These are phyloP conservation scores for Papilio dardanus DNA, from an alignment of 1,140 invertebrate genomes.

Conservation along the genomic window DNA sequence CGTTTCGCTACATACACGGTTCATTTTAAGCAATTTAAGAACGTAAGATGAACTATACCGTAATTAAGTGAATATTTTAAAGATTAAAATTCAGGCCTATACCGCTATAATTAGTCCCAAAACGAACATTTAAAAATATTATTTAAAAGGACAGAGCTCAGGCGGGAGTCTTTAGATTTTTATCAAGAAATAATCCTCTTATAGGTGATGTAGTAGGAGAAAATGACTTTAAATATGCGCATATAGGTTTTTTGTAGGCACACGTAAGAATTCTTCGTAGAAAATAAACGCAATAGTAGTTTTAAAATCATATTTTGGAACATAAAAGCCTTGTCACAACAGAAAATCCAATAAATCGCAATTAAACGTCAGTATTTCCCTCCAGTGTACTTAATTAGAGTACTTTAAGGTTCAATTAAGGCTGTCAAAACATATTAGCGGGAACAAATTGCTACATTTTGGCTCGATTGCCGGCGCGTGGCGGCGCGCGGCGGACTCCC, in stretches of 20 bases:
- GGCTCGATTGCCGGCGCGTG: constrained; percentile 43
- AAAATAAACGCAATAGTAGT: neutral
- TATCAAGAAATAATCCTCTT: too few relatives aligned
- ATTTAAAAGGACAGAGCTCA: too few relatives aligned
- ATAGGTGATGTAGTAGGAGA: too few relatives aligned
- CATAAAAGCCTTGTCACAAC: constrained; percentile 21
- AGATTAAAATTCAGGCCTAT: neutral
- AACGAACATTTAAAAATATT: too few relatives aligned
- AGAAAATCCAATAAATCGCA: constrained; percentile 33
- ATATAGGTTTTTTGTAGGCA: too few relatives aligned
- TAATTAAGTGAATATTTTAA: neutral
- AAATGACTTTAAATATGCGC: too few relatives aligned
- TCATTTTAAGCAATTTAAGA: constrained; percentile 3
- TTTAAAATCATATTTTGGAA: neutral
- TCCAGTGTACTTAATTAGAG: constrained; percentile 39
- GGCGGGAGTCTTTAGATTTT: too few relatives aligned
- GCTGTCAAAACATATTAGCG: constrained; percentile 50
- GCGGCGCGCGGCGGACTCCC: neutral
- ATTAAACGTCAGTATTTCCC: constrained; percentile 31
- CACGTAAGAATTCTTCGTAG: neutral
- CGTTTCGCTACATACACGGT: neutral
- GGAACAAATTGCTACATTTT: constrained; percentile 33
- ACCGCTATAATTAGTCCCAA: too few relatives aligned
- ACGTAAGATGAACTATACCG: neutral
- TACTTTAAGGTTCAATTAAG: constrained; percentile 44